Conservation (phyloP, 2,797 vertebrate species). For the Crypturellus tataupa region DNA sequence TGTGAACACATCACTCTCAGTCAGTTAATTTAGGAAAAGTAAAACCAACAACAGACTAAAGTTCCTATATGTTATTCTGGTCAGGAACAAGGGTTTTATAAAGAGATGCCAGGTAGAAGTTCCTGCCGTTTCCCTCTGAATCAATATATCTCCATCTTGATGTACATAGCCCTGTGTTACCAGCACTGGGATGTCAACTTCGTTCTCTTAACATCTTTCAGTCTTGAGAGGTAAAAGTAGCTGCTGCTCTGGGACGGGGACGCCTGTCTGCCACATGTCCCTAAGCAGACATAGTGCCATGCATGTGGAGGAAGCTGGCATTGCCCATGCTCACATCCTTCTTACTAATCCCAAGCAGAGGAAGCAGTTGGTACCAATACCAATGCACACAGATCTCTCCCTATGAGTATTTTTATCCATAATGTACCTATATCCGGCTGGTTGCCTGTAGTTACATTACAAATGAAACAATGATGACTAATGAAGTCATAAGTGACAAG, state of each 20-base stretch:
- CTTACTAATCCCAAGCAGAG: neutral
- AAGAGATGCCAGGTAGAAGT: neutral
- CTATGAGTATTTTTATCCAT: neutral
- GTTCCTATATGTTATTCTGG: neutral
- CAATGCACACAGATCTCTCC: neutral
- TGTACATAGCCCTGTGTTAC: neutral
- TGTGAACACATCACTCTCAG: neutral
- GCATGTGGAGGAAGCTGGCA: neutral
- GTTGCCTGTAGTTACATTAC: neutral
- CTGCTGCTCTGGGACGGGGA: neutral
- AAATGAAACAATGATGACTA: neutral
- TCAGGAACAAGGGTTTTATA: neutral
- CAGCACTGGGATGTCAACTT: neutral
- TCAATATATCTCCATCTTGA: neutral
- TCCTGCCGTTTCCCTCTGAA: neutral
- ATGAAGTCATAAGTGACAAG: neutral
- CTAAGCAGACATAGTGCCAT: neutral
- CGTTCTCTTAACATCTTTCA: neutral
- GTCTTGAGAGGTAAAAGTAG: neutral
- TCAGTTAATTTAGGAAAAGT: neutral
- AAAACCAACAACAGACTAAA: neutral
- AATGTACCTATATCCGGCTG: neutral
- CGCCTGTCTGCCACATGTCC: neutral
- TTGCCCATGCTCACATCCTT: neutral
- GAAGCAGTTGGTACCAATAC: accelerated